Evolutionary conservation across 2,113 vertebrate species (phyloP), one percentile per base, ranked within the genome.

Genomic region (Tupaia chinensis): DNA sequence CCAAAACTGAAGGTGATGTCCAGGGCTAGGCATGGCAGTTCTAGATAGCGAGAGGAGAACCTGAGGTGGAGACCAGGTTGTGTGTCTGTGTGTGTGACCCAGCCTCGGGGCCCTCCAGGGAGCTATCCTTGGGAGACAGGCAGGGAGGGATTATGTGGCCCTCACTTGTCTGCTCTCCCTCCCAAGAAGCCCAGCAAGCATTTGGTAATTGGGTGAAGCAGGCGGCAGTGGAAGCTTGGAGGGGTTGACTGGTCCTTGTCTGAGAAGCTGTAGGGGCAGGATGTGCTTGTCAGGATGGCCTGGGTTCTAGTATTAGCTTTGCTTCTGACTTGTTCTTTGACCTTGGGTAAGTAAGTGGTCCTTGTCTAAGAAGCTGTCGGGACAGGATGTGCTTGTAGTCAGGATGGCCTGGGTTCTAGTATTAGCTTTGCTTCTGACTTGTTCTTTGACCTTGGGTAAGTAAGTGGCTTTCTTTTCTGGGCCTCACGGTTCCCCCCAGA

Each of bases 1-100:
- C 66, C 85, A 76, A 29, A 53, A n/a, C 66, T 34, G 56, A 93
- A 94, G 77, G 68, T 84, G 66, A 89, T 72, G 25, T 70, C 44
- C 19, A 94, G 68, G 54, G 27, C 27, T 25, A 70, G 87, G 73
- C 44, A 70, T 12, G 2, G 22, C n/a, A 32, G 63, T 89, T 90
- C 77, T 61, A 3, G 74, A 32, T n/a, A 19, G 79, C 34, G 61
- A 73, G 70, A 73, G 44, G 74, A 80, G 87, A 86, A 17, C 63
- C 68, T 84, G 0, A 17, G 22, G n/a, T 19, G 22, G 27, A 74
- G 14, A 9, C 29, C 14, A 29, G 61, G 7, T 25, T 69, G 13
- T 84, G n/a, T 81, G 65, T 77, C 60, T 96, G 54, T 76, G 61
- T 11, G 61, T 11, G 9, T 63, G 29, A 60, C 29, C 17, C 3